Evolutionary conservation across 2,113 vertebrate species (phyloP), one percentile per base, ranked within the genome.

Genomic region (Nipponia nippon): DNA sequence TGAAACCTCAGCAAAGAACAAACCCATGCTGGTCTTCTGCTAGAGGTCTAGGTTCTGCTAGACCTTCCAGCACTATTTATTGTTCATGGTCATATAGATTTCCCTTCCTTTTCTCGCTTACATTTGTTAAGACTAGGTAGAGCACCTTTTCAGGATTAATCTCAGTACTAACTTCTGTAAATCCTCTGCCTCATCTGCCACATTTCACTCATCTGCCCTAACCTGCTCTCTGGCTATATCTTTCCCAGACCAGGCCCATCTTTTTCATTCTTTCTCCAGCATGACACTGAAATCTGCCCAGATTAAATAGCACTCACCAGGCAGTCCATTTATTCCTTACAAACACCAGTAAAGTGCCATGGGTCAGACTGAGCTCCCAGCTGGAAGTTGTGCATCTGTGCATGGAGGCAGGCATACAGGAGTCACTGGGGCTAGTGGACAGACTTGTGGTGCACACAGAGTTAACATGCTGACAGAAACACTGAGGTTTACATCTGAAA

Each of bases 401-500:
- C 30, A 4, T 9, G 30, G 30, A 80, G 47, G 55, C 50, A 85
- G 36, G 38, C 32, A 30, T 36, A 47, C 46, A 53, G 70, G 63
- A 80, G n/a, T 62, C 79, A 32, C 55, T n/a, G 47, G n/a, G 15
- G 38, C 50, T 34, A 59, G 46, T 1, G 5, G 72, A 53, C 69
- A 89, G 65, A 55, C 34, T 62, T 58, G 58, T 70, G 75, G 93
- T n/a, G n/a, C 82, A 81, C 75, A 89, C 81, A 96, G 93, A 95
- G 97, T 97, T 97, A 97, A 96, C 50, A 30, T n/a, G 82, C 71
- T 95, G 96, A 84, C 96, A 97, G 89, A 94, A 97, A 91, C 58
- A 93, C 80, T 94, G 91, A 97, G 96, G 95, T 97, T 97, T 97
- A 98, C 87, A 95, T 96, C 73, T 94, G 89, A 97, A 98, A 97